Evolutionary conservation across 2,888 invertebrate species (phyloP), one percentile per base, ranked within the genome.

Genomic region (Microdon myrmicae): DNA sequence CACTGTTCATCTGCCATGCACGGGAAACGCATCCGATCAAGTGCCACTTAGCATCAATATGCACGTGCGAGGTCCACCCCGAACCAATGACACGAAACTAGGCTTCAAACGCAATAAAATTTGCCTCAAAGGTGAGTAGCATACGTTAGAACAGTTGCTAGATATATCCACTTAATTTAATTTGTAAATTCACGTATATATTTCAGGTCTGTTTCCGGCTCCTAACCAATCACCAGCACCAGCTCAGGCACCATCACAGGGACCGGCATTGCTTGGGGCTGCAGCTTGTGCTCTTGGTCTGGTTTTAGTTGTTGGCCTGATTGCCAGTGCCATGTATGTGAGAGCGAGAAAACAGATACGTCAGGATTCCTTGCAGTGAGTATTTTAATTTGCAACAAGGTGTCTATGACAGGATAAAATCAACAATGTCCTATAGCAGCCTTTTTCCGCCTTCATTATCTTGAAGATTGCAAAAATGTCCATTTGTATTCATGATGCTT

Each of bases 21-120:
- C 91, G 1, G 93, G 93, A 3, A 81, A 85, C 47, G 84, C 87
- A 70, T 90, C 87, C 70, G 90, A 91, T 8, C 92, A 94, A 81
- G 90, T 94, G 68, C 86, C 89, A 61, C 87, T 94, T 66, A 86
- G 86, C 64, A 86, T 94, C 74, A 89, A 90, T 76, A 83, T 94
- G 70, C 89, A 91, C 75, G 90, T 94, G 69, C 89, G 89, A 28
- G 86, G 87, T 0, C 86, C 86, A 7, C 86, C 87, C 59, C 83
- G 85, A n/a, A 85, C 89, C 78, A 87, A 89, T 75, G 87, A 88
- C 72, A 88, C 90, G 6, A 82, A 83, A 68, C 83, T 94, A 53
- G 85, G 88, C 70, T 90, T 94, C 81, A 88, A 88, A 73, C 83
- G 94, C 68, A 92, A 90, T 79, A 94, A 94, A 82, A 90, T 93